Percentiles rank a stretch among this genome's conserved stretches.
Evolutionary conservation across 2,113 vertebrate species (phyloP).

Genomic region (Siniperca chuatsi): DNA sequence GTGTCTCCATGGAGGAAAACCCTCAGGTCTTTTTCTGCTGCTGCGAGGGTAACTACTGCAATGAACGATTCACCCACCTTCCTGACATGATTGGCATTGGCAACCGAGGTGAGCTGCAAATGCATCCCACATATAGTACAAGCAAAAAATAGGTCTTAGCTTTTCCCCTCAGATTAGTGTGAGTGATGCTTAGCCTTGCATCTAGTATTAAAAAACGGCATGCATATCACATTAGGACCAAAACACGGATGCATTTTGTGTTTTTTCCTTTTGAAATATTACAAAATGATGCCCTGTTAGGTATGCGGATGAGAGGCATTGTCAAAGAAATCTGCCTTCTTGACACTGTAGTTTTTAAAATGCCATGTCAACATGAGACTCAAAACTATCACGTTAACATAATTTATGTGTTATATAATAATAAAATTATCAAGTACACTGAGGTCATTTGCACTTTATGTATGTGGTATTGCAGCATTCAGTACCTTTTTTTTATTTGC

Average conservation of each 20-base stretch:
- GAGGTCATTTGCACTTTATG: background rate
- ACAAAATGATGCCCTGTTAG: background rate
- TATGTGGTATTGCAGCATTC: background rate
- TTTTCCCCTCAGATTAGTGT: conserved; percentile 8
- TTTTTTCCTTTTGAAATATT: background rate
- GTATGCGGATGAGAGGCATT: background rate
- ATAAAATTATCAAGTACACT: background rate
- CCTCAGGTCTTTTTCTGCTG: conserved; percentile 99
- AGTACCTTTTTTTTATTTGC: background rate
- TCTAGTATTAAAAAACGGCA: background rate
- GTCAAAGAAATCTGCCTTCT: background rate
- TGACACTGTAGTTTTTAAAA: no score
- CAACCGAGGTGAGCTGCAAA: conserved; percentile 73
- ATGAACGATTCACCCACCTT: conserved; percentile 95
- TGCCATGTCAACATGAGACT: no score
- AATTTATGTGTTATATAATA: background rate
- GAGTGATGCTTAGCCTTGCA: background rate
- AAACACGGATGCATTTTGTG: background rate
- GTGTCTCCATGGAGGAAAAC: conserved; percentile 96
- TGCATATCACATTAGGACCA: background rate
- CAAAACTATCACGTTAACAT: background rate
- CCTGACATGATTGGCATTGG: conserved; percentile 89
- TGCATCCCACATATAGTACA: conserved; percentile 8
- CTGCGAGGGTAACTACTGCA: conserved; percentile 99
- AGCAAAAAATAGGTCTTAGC: conserved; percentile 27